Conservation (phyloP, 1,140 invertebrate species). For the Drosophila takahashii region DNA sequence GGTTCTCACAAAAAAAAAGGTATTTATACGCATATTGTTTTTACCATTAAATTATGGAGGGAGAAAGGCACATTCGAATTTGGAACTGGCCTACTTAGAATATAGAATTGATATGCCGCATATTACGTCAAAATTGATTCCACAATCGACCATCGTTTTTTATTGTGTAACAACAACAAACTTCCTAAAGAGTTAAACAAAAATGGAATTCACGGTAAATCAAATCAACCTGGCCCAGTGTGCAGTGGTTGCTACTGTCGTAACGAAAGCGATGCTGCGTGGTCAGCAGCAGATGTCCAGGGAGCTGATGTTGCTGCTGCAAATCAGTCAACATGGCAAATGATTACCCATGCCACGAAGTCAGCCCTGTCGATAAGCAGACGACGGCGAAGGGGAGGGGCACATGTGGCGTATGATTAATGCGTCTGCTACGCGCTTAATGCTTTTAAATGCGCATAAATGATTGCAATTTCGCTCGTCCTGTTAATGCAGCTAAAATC, state of each 20-base stretch:
- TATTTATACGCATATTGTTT: too few relatives aligned
- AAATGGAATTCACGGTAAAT: not conserved
- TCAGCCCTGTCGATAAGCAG: constrained; percentile 49
- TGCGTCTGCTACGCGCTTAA: constrained; percentile 58
- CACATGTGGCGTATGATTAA: constrained; percentile 67
- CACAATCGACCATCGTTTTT: too few relatives aligned
- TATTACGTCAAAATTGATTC: too few relatives aligned
- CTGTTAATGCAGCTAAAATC: constrained; percentile 43
- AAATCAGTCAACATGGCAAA: constrained; percentile 61
- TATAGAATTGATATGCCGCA: too few relatives aligned
- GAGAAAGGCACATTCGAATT: too few relatives aligned
- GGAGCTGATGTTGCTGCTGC: constrained; percentile 16
- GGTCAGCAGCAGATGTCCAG: constrained; percentile 24
- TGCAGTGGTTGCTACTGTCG: constrained; percentile 4
- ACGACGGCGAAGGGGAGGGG: constrained; percentile 19
- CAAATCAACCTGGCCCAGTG: not conserved
- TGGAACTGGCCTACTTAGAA: too few relatives aligned
- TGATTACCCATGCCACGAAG: constrained; percentile 20
- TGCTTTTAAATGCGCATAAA: constrained; percentile 61
- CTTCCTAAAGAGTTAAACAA: too few relatives aligned
- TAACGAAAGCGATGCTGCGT: constrained; percentile 16
- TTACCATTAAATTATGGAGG: too few relatives aligned
- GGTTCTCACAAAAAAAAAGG: too few relatives aligned
- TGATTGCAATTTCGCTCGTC: constrained; percentile 45
- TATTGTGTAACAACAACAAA: too few relatives aligned